Evolutionary conservation across 2,797 vertebrate genomes (phyloP), one percentile per base, ranked within the genome.

Genomic region (Synanceia verrucosa): DNA sequence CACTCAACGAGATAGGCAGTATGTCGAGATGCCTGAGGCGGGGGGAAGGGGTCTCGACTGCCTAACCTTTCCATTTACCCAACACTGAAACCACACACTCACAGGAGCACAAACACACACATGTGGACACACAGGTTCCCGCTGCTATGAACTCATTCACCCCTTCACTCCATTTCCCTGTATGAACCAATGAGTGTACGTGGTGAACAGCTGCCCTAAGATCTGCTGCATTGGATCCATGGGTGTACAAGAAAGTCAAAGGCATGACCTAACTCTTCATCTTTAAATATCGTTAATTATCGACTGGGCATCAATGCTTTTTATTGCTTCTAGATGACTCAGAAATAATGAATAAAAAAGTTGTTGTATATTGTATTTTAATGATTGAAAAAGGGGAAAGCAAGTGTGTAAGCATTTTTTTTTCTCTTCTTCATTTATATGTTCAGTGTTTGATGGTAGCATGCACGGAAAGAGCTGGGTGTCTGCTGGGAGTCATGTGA

Each of bases 1-100:
- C 73, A 83, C 86, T 89, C 88, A 87, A 89, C 80, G 73, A 76
- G 78, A 91, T 81, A 70, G 85, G 76, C 77, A 83, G 81, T 74
- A 85, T 78, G 88, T 75, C 37, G 67, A 47, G 46, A 76, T 48
- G 86, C 89, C 85, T 41, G 51, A 82, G 87, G 90, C 81, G 19
- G 77, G 64, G 77, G 55, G 70, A 81, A 84, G 76, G 62, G 87
- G 73, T 87, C 82, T 77, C 82, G 78, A 83, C 88, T 76, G 78
- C 73, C 82, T 87, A 88, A 88, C 85, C 85, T 88, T 79, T 84
- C 68, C 73, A 75, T 83, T 89, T 81, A 83, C 55, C 81, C 61
- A 79, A 70, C 75, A 57, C 52, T 13, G 51, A 55, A 61, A 33
- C 33, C 5, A 19, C 21, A 68, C 65, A 47, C 50, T 31, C n/a